These are phyloP conservation scores for Graphium colonna DNA, from an alignment of 2,888 invertebrate genomes.

Conservation along the genomic window DNA sequence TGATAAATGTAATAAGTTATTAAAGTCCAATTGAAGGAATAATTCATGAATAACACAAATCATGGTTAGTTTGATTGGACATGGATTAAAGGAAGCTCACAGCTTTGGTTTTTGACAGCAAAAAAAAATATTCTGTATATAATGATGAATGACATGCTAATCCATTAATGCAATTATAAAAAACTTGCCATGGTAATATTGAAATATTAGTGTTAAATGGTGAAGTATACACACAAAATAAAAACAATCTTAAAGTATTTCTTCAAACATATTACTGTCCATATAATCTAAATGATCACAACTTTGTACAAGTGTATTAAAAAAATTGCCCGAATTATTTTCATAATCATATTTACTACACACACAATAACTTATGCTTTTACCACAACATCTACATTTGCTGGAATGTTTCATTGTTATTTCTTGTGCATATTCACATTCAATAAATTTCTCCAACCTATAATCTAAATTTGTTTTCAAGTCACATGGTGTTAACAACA, in stretches of 20 bases:
- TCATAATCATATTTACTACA: slow-evolving; percentile 57
- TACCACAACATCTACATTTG: slow-evolving; percentile 65
- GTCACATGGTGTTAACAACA: slow-evolving; percentile 57
- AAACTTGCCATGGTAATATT: too few species aligned
- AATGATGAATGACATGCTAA: too few species aligned
- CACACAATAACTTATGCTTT: slow-evolving; percentile 59
- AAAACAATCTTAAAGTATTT: slow-evolving; percentile 26
- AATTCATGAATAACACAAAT: too few species aligned
- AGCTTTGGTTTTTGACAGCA: too few species aligned
- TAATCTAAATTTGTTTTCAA: slow-evolving; percentile 44
- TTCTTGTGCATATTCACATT: slow-evolving; percentile 61
- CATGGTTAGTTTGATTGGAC: too few species aligned
- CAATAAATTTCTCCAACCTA: slow-evolving; percentile 50
- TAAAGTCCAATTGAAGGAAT: too few species aligned
- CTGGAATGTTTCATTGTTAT: slow-evolving; percentile 61
- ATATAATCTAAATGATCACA: slow-evolving; percentile 60
- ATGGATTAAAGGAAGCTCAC: too few species aligned
- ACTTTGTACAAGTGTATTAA: slow-evolving; percentile 51
- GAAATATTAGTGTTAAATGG: too few species aligned
- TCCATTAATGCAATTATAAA: too few species aligned
- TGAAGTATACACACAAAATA: background rate
- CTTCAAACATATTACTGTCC: slow-evolving; percentile 66
- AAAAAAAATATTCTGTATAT: background rate
- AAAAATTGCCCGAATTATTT: slow-evolving; percentile 55
- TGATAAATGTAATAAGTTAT: too few species aligned